These are phyloP conservation scores for Schlechtendalia chinensis DNA, from an alignment of 1,140 invertebrate species.

Conservation along the genomic window DNA sequence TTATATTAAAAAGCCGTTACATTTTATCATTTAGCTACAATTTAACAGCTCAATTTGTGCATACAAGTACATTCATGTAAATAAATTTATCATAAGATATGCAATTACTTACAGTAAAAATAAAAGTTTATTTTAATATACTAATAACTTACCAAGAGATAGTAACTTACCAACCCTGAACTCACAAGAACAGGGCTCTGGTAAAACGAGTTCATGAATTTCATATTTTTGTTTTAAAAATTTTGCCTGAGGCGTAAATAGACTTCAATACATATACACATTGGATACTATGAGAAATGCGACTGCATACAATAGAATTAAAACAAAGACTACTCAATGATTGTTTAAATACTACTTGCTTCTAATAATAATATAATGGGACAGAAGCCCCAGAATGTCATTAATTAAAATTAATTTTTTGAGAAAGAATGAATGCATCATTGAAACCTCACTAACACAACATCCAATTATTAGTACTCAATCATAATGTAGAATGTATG, in stretches of 20 bases:
- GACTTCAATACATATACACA: constrained; percentile 5
- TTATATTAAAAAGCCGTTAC: background rate
- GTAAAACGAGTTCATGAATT: constrained; percentile 43
- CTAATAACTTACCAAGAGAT: constrained; percentile 47
- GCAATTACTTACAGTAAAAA: constrained; percentile 37
- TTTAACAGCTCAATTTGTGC: constrained; percentile 21
- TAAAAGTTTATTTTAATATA: constrained; percentile 10
- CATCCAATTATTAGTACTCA: constrained; percentile 17
- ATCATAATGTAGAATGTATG: constrained; percentile 9
- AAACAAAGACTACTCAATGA: constrained; percentile 13
- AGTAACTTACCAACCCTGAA: constrained; percentile 49
- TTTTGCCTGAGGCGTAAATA: constrained; percentile 16
- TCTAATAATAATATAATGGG: constrained; percentile 17
- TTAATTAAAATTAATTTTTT: constrained; percentile 35
- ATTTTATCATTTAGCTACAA: constrained; percentile 18
- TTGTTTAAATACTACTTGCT: constrained; percentile 11
- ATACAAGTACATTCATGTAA: constrained; percentile 7
- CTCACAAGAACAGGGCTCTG: constrained; percentile 49
- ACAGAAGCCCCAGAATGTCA: constrained; percentile 14
- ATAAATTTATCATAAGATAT: constrained; percentile 1
- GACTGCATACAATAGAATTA: constrained; percentile 19
- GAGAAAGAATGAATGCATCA: background rate
- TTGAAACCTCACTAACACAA: constrained; percentile 31
- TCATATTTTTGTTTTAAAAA: constrained; percentile 35
- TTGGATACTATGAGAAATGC: constrained; percentile 4